Evolutionary conservation across 2,113 vertebrate species (phyloP).

Genomic region (Chaetorhynchus papuensis): DNA sequence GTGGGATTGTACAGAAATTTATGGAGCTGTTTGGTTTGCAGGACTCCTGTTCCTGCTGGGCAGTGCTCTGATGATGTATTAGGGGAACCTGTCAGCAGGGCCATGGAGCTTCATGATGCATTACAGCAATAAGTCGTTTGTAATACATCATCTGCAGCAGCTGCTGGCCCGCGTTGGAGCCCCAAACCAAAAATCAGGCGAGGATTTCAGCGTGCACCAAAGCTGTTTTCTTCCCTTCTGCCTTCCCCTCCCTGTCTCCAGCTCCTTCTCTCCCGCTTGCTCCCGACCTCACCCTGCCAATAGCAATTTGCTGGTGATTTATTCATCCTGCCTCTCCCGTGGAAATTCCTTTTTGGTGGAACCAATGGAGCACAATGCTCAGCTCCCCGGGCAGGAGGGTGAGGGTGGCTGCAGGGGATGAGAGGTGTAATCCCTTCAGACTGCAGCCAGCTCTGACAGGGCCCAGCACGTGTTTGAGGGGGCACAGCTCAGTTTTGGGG

Average conservation of each 20-base stretch:
- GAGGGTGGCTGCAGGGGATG: background rate
- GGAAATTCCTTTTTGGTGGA: conserved; percentile 48
- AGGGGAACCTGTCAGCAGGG: conserved; percentile 63
- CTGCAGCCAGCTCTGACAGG: background rate
- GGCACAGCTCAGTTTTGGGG: background rate
- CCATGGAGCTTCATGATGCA: conserved; percentile 68
- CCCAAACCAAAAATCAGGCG: background rate
- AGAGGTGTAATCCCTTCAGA: background rate
- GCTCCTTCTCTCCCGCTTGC: background rate
- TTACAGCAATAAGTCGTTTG: conserved; percentile 66
- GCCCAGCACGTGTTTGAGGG: background rate
- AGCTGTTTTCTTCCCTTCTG: background rate
- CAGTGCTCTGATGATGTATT: conserved; percentile 67
- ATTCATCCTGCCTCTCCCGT: conserved; percentile 7
- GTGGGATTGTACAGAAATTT: conserved; percentile 37
- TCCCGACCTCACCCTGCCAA: background rate
- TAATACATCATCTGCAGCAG: conserved; percentile 62
- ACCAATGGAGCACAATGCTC: background rate
- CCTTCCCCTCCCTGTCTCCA: background rate
- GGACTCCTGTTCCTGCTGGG: conserved; percentile 61
- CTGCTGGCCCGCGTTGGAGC: conserved; percentile 39
- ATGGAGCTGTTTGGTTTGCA: conserved; percentile 66
- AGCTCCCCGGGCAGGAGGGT: background rate
- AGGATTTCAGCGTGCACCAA: background rate
- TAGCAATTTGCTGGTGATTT: conserved; percentile 23